These are phyloP conservation scores for Andrena bucephala DNA, from an alignment of 2,888 invertebrate genomes.

Conservation along the genomic window DNA sequence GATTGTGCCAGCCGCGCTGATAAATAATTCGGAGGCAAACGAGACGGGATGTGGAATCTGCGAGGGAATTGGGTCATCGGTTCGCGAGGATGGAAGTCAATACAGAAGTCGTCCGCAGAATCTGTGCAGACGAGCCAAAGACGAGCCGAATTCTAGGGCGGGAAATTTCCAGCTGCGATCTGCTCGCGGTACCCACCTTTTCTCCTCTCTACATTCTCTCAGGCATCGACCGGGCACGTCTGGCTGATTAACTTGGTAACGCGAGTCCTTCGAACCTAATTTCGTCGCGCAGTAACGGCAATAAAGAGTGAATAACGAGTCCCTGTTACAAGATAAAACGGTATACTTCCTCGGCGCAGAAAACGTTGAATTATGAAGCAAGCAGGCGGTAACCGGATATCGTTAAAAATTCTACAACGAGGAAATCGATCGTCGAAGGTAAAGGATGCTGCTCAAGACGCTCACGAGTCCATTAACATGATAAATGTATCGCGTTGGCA, in stretches of 20 bases:
- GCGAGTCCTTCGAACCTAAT: constrained; percentile 21
- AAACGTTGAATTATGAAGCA: constrained; percentile 38
- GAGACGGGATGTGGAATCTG: constrained; percentile 29
- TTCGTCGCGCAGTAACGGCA: constrained; percentile 26
- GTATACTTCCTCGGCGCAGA: background rate
- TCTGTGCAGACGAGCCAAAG: constrained; percentile 29
- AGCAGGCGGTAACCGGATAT: constrained; percentile 20
- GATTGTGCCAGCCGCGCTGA: constrained; percentile 55
- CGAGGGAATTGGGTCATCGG: constrained; percentile 67
- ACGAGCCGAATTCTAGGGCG: constrained; percentile 18
- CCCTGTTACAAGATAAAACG: constrained; percentile 8
- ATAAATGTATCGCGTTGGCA: background rate
- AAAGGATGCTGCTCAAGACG: background rate
- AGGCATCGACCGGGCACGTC: background rate
- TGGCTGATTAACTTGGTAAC: constrained; percentile 28
- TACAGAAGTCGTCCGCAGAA: constrained; percentile 59
- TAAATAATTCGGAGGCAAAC: constrained; percentile 67
- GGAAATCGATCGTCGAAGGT: constrained; percentile 31
- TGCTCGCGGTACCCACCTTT: background rate
- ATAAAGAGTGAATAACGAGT: constrained; percentile 58
- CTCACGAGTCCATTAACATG: constrained; percentile 40
- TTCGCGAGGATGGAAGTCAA: constrained; percentile 60
- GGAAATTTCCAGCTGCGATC: background rate
- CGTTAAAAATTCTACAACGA: constrained; percentile 25
- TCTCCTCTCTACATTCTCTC: background rate